Evolutionary conservation across 1,140 invertebrate species (phyloP).

Genomic region (Nylanderia fulva): DNA sequence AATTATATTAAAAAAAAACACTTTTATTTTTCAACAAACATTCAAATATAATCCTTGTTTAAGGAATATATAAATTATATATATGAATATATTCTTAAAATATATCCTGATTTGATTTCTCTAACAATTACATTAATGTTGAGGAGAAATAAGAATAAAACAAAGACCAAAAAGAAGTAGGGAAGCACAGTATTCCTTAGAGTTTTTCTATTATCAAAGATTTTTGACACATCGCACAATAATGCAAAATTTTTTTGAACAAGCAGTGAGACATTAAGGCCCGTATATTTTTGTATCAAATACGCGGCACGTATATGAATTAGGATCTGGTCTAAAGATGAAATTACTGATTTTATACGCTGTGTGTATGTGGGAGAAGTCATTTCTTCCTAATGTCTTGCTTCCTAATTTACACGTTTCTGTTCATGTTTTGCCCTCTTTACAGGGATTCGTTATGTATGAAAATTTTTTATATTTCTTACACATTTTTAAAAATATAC

Average conservation of each 20-base stretch:
- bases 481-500: background rate
- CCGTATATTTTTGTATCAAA: slow-evolving; percentile 44
- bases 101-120: background rate
- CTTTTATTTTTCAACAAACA: background rate
- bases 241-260: slow-evolving; percentile 58
- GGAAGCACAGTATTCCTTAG: background rate
- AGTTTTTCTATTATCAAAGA: slow-evolving; percentile 24
- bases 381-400: slow-evolving; percentile 71
- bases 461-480: background rate
- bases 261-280: slow-evolving; percentile 63
- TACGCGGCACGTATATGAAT: slow-evolving; percentile 49
- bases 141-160: background rate
- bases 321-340: slow-evolving; percentile 58
- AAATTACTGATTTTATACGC: slow-evolving; percentile 76
- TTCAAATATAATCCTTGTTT: background rate
- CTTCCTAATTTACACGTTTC: slow-evolving; percentile 69
- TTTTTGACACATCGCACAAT: slow-evolving; percentile 55
- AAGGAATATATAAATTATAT: background rate
- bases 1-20: no score
- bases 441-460: background rate
- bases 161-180: background rate
- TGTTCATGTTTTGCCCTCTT: slow-evolving; percentile 16
- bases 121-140: background rate
- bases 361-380: slow-evolving; percentile 53
- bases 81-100: background rate